phyloP scores from a whole-genome alignment of 2,113 vertebrate species.

The Choloepus hoffmanni region DNA sequence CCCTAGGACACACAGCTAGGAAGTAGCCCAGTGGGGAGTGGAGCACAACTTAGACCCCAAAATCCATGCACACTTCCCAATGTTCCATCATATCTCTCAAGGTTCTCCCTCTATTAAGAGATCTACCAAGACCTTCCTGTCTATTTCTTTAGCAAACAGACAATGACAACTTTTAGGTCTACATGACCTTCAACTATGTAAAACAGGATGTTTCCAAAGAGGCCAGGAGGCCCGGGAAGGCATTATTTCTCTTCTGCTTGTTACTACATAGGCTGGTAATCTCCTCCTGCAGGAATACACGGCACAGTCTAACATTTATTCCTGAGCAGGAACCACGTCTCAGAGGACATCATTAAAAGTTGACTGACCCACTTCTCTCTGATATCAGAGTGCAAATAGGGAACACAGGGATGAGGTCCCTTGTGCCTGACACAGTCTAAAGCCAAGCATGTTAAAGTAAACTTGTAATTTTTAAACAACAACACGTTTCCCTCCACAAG shows the following conservation, averaged over 20 bases:
- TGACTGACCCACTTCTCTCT: constrained; percentile 66
- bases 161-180: not conserved
- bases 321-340: constrained; percentile 53
- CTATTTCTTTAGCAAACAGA: not conserved
- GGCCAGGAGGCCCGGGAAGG: not conserved
- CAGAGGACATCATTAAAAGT: constrained; percentile 76
- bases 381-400: constrained; percentile 55
- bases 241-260: not conserved
- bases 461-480: constrained; percentile 58
- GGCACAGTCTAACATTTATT: constrained; percentile 55
- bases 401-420: constrained; percentile 46
- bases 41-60: not conserved
- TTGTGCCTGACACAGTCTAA: not conserved
- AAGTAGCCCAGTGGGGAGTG: not conserved
- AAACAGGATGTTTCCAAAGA: constrained; percentile 16
- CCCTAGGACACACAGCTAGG: not conserved
- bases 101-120: not conserved
- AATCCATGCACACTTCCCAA: not conserved
- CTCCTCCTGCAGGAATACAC: constrained; percentile 49
- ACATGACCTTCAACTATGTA: not conserved
- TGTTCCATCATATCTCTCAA: not conserved
- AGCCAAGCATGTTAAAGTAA: constrained; percentile 67
- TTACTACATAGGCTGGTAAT: constrained; percentile 25
- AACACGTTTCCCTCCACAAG: not conserved
- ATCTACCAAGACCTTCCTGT: not conserved